phyloP scores from a whole-genome alignment of 2,113 vertebrate species.

The Megaceryle maxima region DNA sequence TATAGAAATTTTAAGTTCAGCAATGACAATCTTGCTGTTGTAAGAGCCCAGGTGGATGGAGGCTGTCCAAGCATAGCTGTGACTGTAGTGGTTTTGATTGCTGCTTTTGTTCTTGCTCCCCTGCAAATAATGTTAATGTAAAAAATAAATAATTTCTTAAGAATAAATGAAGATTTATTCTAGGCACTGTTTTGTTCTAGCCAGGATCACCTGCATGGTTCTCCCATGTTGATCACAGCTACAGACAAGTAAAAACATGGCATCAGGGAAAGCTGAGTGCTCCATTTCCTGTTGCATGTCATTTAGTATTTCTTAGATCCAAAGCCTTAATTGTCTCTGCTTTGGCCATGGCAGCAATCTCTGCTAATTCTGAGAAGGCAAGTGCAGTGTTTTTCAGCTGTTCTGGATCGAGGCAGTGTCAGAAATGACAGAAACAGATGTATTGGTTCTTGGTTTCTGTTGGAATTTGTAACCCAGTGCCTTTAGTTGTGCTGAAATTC shows the following conservation, averaged over 20 bases:
- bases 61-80: too few relatives aligned
- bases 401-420: neutral
- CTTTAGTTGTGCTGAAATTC: neutral
- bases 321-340: neutral
- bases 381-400: neutral
- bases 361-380: neutral
- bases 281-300: neutral
- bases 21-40: too few relatives aligned
- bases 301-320: neutral
- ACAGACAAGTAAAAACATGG: neutral
- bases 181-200: neutral
- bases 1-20: too few relatives aligned
- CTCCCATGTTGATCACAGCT: neutral
- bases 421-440: neutral
- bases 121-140: too few relatives aligned
- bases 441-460: neutral
- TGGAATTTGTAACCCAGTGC: neutral
- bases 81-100: too few relatives aligned
- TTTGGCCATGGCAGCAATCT: neutral
- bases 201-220: neutral
- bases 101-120: too few relatives aligned
- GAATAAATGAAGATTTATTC: neutral
- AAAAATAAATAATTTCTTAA: neutral
- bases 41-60: too few relatives aligned
- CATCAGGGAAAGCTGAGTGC: neutral